Percentiles rank a stretch among this genome's conserved stretches.
Conservation (phyloP, 2,888 invertebrate genomes). For the Calliphora vomitoria region DNA sequence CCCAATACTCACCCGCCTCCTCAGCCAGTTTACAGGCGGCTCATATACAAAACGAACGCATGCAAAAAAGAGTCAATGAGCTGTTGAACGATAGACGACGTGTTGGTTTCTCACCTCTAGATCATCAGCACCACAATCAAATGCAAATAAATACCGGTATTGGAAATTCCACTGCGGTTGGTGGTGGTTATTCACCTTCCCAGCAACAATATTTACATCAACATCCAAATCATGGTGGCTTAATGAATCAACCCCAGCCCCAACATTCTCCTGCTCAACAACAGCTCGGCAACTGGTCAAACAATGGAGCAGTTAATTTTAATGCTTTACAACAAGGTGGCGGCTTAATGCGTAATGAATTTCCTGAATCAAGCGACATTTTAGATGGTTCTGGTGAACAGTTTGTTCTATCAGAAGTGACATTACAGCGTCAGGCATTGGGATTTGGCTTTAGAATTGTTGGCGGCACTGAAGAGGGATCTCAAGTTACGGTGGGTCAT, state of each 20-base stretch:
- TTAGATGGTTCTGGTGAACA: slow-evolving; percentile 76
- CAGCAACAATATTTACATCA: slow-evolving; percentile 78
- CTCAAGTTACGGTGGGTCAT: slow-evolving; percentile 97
- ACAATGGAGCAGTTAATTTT: slow-evolving; percentile 38
- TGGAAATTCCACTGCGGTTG: background rate
- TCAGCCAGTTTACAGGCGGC: slow-evolving; percentile 78
- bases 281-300: slow-evolving; percentile 59
- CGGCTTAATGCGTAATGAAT: slow-evolving; percentile 69
- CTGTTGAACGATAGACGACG: slow-evolving; percentile 82
- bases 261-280: slow-evolving; percentile 66
- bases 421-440: slow-evolving; percentile 94
- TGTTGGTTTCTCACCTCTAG: slow-evolving; percentile 83
- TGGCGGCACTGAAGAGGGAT: slow-evolving; percentile 98
- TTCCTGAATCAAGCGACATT: slow-evolving; percentile 58
- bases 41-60: slow-evolving; percentile 82
- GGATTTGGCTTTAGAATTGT: slow-evolving; percentile 99
- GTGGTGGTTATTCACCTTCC: slow-evolving; percentile 40
- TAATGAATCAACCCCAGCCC: slow-evolving; percentile 66
- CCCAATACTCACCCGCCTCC: slow-evolving; percentile 78
- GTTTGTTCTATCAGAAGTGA: slow-evolving; percentile 86
- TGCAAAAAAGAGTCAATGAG: slow-evolving; percentile 83
- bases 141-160: slow-evolving; percentile 46
- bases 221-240: slow-evolving; percentile 72
- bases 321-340: slow-evolving; percentile 59
- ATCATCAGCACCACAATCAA: slow-evolving; percentile 76